Evolutionary conservation across 2,113 vertebrate genomes (phyloP).

Genomic region (Phocoena phocoena): DNA sequence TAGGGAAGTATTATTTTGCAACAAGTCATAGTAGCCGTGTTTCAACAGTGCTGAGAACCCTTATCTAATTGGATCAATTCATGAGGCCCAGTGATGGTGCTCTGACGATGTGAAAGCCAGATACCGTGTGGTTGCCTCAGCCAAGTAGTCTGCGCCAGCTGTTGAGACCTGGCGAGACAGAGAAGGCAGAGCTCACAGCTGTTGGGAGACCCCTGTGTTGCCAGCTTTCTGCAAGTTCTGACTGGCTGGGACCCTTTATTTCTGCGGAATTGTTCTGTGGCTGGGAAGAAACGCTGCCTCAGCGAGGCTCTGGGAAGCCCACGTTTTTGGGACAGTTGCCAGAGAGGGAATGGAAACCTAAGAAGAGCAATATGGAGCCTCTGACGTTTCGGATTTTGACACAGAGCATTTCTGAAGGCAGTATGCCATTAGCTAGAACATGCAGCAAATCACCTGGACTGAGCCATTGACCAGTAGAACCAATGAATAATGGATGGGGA

Average conservation of each 20-base stretch:
- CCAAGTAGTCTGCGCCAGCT: constrained; percentile 42
- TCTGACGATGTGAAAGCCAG: constrained; percentile 69
- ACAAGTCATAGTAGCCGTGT: constrained; percentile 46
- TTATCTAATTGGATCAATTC: constrained; percentile 74
- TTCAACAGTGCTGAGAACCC: constrained; percentile 69
- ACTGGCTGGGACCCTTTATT: constrained; percentile 26
- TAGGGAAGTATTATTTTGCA: background rate
- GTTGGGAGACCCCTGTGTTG: constrained; percentile 58
- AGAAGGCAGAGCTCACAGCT: constrained; percentile 73
- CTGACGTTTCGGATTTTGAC: background rate
- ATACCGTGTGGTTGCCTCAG: constrained; percentile 67
- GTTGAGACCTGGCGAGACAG: constrained; percentile 67
- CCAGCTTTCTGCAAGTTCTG: constrained; percentile 66
- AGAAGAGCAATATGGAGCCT: background rate
- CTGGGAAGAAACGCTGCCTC: background rate
- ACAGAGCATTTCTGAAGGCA: background rate
- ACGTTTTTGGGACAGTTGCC: background rate
- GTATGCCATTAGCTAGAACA: background rate
- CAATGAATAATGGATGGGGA: background rate
- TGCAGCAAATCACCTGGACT: background rate
- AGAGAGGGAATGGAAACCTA: background rate
- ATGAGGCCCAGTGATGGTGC: constrained; percentile 67
- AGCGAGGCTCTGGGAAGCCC: background rate
- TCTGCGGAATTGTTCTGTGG: constrained; percentile 38
- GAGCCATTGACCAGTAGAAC: background rate